Evolutionary conservation across 2,113 vertebrate genomes (phyloP).

Genomic region (Neotragus moschatus): DNA sequence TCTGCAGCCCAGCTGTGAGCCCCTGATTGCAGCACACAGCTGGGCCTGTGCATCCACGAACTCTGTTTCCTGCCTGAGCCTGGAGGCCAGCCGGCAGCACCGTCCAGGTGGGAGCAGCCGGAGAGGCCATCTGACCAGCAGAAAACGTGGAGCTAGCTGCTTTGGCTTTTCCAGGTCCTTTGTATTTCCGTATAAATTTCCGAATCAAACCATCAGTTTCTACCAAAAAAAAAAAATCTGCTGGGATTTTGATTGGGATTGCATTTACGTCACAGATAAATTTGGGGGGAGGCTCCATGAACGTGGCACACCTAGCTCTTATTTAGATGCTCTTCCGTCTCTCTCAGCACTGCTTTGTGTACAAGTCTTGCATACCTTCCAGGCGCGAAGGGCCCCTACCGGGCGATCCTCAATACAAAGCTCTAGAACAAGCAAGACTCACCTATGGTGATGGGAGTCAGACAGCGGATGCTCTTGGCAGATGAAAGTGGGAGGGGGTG

Average conservation of each 20-base stretch:
- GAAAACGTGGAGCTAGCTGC: neutral
- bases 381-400: fast-evolving
- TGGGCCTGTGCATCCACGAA: neutral
- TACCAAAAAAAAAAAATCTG: neutral
- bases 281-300: neutral
- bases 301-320: too few species aligned
- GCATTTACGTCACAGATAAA: neutral
- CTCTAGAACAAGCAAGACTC: too few species aligned
- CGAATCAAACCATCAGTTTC: neutral
- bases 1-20: neutral
- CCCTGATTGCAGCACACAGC: neutral
- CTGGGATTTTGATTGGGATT: neutral
- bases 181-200: neutral
- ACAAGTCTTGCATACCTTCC: too few species aligned
- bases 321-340: too few species aligned
- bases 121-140: neutral
- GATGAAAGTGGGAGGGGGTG: too few species aligned
- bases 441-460: too few species aligned
- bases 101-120: fast-evolving
- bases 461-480: too few species aligned
- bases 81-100: neutral
- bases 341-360: too few species aligned
- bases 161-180: neutral
- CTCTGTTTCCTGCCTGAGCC: neutral
- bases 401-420: too few species aligned